Conservation (phyloP, 2,797 vertebrate genomes). For the Stomatorhinus walkeri region DNA sequence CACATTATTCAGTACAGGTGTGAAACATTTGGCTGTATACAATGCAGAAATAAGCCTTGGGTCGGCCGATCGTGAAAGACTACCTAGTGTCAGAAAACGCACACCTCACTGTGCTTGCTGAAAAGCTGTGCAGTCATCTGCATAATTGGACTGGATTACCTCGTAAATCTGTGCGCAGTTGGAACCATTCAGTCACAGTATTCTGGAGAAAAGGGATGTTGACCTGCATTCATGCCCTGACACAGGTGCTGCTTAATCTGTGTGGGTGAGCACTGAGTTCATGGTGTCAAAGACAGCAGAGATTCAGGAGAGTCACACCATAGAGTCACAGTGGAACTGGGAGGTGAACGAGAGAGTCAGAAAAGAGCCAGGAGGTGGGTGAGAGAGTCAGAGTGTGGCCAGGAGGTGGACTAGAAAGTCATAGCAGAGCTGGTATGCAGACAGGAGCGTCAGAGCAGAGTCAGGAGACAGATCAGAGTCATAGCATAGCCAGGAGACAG, state of each 20-base stretch:
- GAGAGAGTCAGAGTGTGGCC: background rate
- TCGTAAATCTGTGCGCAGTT: background rate
- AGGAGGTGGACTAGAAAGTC: background rate
- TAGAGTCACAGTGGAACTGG: slow-evolving; percentile 36
- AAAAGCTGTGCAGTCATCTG: background rate
- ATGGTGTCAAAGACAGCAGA: background rate
- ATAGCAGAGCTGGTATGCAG: background rate
- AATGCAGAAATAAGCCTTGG: background rate
- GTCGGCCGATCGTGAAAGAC: background rate
- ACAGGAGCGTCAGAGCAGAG: too few species aligned
- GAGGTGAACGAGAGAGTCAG: background rate
- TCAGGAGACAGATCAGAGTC: background rate
- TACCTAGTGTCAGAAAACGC: background rate
- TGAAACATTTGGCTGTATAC: background rate
- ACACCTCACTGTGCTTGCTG: background rate
- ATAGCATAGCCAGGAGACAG: background rate
- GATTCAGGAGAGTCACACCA: background rate
- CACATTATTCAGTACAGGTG: slow-evolving; percentile 12
- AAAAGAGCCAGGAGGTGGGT: background rate
- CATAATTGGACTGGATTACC: background rate
- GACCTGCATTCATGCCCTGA: background rate
- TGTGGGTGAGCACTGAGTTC: background rate
- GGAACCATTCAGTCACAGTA: background rate
- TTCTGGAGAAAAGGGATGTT: background rate
- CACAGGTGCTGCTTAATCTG: background rate